These are phyloP conservation scores for Takifugu flavidus DNA, from an alignment of 2,113 vertebrate species.

Conservation along the genomic window DNA sequence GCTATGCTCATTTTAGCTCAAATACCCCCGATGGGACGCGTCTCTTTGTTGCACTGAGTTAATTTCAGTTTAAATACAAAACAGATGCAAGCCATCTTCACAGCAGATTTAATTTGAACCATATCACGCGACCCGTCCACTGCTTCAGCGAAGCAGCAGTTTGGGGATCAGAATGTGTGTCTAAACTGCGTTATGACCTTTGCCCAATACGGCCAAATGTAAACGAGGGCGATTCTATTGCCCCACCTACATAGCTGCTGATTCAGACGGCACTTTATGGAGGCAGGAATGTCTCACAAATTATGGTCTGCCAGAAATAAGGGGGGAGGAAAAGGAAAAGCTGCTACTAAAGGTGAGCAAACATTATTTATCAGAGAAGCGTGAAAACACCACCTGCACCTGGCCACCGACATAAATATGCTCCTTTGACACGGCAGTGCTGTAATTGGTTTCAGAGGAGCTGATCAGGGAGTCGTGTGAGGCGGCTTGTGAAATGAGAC, in stretches of 20 bases:
- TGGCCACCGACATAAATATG: neutral
- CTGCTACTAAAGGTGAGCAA: slow-evolving; percentile 2
- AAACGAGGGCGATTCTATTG: slow-evolving; percentile 38
- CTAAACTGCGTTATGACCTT: slow-evolving; percentile 65
- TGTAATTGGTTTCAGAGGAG: neutral
- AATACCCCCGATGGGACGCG: too few relatives aligned
- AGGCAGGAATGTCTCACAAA: slow-evolving; percentile 3
- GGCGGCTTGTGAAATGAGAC: neutral
- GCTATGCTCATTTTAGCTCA: too few relatives aligned
- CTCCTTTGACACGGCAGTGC: neutral
- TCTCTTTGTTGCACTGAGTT: too few relatives aligned
- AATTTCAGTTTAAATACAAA: too few relatives aligned
- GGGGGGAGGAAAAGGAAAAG: neutral
- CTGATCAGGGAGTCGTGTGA: neutral
- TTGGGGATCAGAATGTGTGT: slow-evolving; percentile 32
- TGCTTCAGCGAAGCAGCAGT: neutral
- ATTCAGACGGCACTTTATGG: slow-evolving; percentile 36
- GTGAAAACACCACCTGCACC: neutral
- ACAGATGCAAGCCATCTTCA: too few relatives aligned
- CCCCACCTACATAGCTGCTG: slow-evolving; percentile 28
- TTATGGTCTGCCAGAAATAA: slow-evolving; percentile 9
- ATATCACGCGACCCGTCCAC: too few relatives aligned
- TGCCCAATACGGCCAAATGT: slow-evolving; percentile 35
- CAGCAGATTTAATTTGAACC: too few relatives aligned
- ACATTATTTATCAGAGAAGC: neutral